A percentile compares a stretch with the other conserved stretches of the same genome.
Evolutionary conservation across 2,888 invertebrate species (phyloP).

Genomic region (Noctuana brunneofusca): DNA sequence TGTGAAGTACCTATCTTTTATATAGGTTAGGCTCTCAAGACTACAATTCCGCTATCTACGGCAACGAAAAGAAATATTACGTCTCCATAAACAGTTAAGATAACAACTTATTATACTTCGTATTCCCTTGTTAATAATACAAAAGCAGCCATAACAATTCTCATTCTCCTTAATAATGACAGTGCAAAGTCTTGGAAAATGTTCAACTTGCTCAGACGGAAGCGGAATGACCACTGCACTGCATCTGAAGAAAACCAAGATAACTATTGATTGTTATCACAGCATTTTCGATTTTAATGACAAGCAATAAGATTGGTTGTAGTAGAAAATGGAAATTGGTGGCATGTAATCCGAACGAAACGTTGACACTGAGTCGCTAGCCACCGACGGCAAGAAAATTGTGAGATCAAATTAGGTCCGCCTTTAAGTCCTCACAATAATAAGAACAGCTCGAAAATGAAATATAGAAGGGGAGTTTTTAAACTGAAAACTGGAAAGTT

Average conservation of each 20-base stretch:
- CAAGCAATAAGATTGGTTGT: conserved; percentile 37
- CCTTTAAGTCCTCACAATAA: conserved; percentile 66
- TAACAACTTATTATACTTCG: conserved; percentile 42
- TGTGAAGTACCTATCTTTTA: too few relatives aligned
- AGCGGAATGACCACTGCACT: conserved; percentile 69
- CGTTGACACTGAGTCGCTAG: conserved; percentile 74
- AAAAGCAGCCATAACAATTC: conserved; percentile 64
- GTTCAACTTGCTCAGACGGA: conserved; percentile 62
- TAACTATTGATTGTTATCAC: conserved; percentile 30
- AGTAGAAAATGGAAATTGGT: conserved; percentile 47
- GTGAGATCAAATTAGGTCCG: conserved; percentile 74
- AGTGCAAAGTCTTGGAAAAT: conserved; percentile 66
- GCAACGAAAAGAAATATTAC: conserved; percentile 34
- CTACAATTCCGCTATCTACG: conserved; percentile 29
- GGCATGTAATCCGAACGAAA: conserved; percentile 72
- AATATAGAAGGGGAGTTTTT: conserved; percentile 48
- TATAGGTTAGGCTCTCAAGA: conserved; percentile 18
- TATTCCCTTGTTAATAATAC: conserved; percentile 56
- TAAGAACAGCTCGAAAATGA: conserved; percentile 63
- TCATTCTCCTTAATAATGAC: conserved; percentile 70
- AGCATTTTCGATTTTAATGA: conserved; percentile 43
- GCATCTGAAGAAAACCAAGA: conserved; percentile 47
- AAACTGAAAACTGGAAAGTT: conserved; percentile 38
- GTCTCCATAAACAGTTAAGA: conserved; percentile 39
- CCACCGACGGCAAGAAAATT: conserved; percentile 67